These are phyloP conservation scores for Phorcus lineatus DNA, from an alignment of 2,888 invertebrate species.

Conservation along the genomic window DNA sequence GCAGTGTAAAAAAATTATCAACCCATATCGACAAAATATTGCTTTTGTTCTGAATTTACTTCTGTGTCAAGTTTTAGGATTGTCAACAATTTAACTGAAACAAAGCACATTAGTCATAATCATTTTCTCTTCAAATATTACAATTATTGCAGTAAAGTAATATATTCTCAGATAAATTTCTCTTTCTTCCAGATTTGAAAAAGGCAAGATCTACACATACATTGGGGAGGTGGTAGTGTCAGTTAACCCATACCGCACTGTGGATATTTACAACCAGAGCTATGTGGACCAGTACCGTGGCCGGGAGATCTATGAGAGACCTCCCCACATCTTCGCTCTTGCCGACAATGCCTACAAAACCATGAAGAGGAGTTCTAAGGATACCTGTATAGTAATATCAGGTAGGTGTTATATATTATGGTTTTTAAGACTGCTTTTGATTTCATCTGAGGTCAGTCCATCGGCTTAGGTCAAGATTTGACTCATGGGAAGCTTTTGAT, in stretches of 20 bases:
- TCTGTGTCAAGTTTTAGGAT: too few species aligned
- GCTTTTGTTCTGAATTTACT: too few species aligned
- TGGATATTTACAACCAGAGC: slow-evolving; percentile 92
- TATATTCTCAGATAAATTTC: neutral
- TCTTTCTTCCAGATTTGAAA: slow-evolving; percentile 62
- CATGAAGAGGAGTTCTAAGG: slow-evolving; percentile 91
- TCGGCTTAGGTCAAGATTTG: too few species aligned
- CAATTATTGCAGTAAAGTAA: too few species aligned
- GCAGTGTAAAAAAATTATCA: too few species aligned
- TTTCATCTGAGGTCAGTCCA: too few species aligned
- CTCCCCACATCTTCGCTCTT: slow-evolving; percentile 98
- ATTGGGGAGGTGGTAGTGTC: slow-evolving; percentile 94
- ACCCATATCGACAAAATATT: too few species aligned
- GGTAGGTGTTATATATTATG: slow-evolving; percentile 65
- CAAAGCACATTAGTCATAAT: too few species aligned
- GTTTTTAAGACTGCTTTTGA: too few species aligned
- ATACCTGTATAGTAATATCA: slow-evolving; percentile 96
- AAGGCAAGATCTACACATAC: slow-evolving; percentile 92
- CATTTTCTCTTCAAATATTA: too few species aligned
- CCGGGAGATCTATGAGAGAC: slow-evolving; percentile 95
- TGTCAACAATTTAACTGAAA: too few species aligned
- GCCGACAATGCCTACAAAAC: slow-evolving; percentile 96
- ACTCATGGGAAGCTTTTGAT: too few species aligned
- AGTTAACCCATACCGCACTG: slow-evolving; percentile 94
- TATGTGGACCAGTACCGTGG: slow-evolving; percentile 94